These are phyloP conservation scores for Ispidina lecontei DNA, from an alignment of 2,797 vertebrate genomes.

Conservation along the genomic window DNA sequence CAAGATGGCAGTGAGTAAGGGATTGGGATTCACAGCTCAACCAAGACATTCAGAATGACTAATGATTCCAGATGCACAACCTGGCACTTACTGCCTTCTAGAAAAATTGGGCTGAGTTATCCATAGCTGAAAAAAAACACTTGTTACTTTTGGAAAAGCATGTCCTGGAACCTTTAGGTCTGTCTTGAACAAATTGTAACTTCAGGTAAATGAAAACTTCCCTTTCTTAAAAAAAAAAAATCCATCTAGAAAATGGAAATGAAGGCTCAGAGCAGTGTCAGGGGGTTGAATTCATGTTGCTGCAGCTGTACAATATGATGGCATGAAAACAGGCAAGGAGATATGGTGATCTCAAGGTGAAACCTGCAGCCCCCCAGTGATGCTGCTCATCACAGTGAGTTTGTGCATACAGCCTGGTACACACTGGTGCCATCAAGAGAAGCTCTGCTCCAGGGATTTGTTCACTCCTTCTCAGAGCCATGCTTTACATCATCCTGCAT, in stretches of 20 bases:
- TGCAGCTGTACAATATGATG: not conserved
- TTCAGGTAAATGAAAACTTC: not conserved
- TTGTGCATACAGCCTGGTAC: not conserved
- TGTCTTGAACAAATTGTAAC: not conserved
- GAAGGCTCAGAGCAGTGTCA: not conserved
- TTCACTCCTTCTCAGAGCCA: not conserved
- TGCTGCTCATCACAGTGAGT: fast-evolving
- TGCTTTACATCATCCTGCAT: not conserved
- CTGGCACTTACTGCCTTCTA: not conserved
- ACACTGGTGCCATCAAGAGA: fast-evolving
- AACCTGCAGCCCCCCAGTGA: not conserved
- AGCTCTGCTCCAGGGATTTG: not conserved
- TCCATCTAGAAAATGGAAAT: not conserved
- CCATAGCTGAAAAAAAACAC: not conserved
- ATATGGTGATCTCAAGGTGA: not conserved
- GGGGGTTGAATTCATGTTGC: not conserved
- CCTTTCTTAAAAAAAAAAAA: not conserved
- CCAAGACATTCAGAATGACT: not conserved
- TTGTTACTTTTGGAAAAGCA: not conserved
- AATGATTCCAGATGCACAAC: not conserved
- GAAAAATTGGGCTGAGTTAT: not conserved
- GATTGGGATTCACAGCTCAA: not conserved
- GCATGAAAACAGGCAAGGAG: not conserved
- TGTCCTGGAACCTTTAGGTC: fast-evolving
- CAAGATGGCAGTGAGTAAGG: not conserved